A percentile compares a stretch with the other conserved stretches of the same genome.
These are phyloP conservation scores for Monoplex corrugatus DNA, from an alignment of 2,888 invertebrate genomes.

Conservation along the genomic window DNA sequence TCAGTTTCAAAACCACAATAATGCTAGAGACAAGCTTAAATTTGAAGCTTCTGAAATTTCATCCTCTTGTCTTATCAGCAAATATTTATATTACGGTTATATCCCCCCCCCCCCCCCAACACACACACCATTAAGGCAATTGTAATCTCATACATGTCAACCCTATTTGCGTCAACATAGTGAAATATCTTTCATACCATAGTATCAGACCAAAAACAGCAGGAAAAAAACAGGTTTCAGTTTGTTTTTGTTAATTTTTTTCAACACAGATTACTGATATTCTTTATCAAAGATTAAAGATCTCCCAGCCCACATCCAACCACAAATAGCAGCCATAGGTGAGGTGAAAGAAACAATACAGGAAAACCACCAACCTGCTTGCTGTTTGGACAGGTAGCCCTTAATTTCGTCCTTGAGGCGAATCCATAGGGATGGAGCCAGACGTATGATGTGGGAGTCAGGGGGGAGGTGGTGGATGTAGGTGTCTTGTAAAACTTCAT, in stretches of 20 bases:
- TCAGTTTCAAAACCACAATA: no score
- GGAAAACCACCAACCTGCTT: conserved; percentile 28
- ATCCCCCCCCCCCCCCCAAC: no score
- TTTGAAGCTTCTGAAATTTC: no score
- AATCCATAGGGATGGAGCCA: conserved; percentile 71
- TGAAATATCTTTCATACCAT: no score
- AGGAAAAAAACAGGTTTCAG: neutral
- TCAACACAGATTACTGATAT: neutral
- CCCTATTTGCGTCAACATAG: no score
- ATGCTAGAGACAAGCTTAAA: no score
- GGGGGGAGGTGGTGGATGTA: conserved; percentile 76
- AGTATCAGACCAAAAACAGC: no score
- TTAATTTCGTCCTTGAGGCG: conserved; percentile 65
- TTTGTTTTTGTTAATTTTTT: neutral
- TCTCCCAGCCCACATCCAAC: neutral
- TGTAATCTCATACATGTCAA: no score
- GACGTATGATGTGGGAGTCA: conserved; percentile 66
- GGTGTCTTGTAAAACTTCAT: conserved; percentile 75
- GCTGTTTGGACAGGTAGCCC: conserved; percentile 66
- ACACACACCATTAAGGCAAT: no score
- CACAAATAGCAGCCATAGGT: neutral
- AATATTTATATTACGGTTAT: no score
- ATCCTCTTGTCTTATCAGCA: no score
- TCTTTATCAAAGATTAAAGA: neutral
- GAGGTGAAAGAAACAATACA: neutral